phyloP scores from a whole-genome alignment of 2,797 vertebrate species.

The Chanos chanos region DNA sequence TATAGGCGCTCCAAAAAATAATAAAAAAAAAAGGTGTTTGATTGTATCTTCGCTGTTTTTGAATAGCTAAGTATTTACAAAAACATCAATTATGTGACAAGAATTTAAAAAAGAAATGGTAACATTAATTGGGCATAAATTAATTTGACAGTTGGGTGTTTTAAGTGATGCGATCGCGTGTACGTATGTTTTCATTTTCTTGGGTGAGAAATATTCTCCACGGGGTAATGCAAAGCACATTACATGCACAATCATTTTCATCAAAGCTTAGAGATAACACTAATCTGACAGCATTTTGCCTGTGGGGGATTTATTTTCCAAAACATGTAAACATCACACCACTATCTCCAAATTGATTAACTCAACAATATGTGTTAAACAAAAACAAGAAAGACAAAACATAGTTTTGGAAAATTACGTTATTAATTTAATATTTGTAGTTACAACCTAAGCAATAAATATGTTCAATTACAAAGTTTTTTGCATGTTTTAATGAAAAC shows the following conservation, averaged over 20 bases:
- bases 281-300: not conserved
- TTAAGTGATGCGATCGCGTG: conserved; percentile 41
- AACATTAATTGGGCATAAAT: conserved; percentile 60
- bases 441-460: too few species aligned
- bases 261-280: not conserved
- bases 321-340: not conserved
- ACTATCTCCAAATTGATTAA: not conserved
- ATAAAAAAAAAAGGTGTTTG: conserved; percentile 25
- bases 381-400: not conserved
- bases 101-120: conserved; percentile 54
- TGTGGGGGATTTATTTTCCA: not conserved
- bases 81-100: conserved; percentile 61
- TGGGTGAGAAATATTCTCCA: not conserved
- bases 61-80: conserved; percentile 62
- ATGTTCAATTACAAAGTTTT: too few species aligned
- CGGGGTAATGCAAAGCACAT: not conserved
- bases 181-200: not conserved
- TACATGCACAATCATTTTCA: not conserved
- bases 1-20: conserved; percentile 43
- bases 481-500: too few species aligned
- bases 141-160: conserved; percentile 55
- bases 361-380: not conserved
- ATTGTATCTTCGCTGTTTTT: conserved; percentile 45
- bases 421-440: too few species aligned
- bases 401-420: too few species aligned